These are phyloP conservation scores for Agonopterix subpropinquella DNA, from an alignment of 2,888 invertebrate species.

Conservation along the genomic window DNA sequence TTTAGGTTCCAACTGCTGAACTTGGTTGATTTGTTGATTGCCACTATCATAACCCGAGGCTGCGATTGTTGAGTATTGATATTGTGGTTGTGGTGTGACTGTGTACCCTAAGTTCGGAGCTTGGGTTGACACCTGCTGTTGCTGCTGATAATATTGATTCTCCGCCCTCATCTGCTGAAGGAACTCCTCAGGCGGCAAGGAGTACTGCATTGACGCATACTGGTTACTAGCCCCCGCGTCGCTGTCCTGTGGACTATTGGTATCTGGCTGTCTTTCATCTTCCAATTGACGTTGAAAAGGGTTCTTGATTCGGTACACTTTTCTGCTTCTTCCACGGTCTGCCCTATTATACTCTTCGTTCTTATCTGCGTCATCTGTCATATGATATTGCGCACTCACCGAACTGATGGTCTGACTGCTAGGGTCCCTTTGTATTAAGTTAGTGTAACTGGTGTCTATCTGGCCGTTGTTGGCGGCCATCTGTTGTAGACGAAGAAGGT, in stretches of 20 bases:
- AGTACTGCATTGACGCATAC: conserved; percentile 65
- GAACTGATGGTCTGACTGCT: conserved; percentile 46
- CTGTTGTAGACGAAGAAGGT: conserved; percentile 51
- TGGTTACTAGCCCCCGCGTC: conserved; percentile 66
- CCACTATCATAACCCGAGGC: conserved; percentile 42
- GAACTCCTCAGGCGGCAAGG: conserved; percentile 67
- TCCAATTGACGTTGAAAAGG: conserved; percentile 57
- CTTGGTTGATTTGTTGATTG: conserved; percentile 43
- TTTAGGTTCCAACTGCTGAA: conserved; percentile 44
- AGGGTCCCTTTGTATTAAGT: conserved; percentile 48
- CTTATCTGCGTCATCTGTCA: conserved; percentile 45
- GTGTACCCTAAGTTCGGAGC: conserved; percentile 51
- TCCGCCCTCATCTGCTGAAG: conserved; percentile 61
- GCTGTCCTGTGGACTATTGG: conserved; percentile 41
- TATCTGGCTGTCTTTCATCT: conserved; percentile 33
- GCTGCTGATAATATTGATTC: conserved; percentile 52
- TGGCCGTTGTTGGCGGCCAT: conserved; percentile 47
- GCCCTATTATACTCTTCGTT: conserved; percentile 43
- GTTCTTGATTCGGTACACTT: conserved; percentile 62
- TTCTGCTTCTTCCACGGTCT: conserved; percentile 43
- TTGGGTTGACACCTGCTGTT: conserved; percentile 41
- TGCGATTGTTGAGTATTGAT: conserved; percentile 53
- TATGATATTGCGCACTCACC: conserved; percentile 46
- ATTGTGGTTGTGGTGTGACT: conserved; percentile 60
- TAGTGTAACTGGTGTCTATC: conserved; percentile 44